Percentiles rank a stretch among this genome's conserved stretches.
phyloP scores from a whole-genome alignment of 2,797 vertebrate genomes.

The Pseudochirops corinnae region DNA sequence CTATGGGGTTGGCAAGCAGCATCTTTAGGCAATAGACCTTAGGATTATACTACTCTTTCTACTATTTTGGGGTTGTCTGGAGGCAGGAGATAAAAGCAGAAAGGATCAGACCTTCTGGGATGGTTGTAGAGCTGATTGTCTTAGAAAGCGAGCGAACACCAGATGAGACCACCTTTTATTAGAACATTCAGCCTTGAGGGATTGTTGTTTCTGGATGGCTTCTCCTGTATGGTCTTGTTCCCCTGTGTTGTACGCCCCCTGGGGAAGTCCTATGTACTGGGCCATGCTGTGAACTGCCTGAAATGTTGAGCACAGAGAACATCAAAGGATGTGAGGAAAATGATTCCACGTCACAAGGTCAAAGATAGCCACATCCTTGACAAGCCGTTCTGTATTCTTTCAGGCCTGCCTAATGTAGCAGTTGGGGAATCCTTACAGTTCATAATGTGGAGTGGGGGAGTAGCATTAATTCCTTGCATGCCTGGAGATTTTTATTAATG shows the following conservation, averaged over 20 bases:
- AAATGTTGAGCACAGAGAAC: neutral
- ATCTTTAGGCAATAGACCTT: neutral
- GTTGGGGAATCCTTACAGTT: neutral
- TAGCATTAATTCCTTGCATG: constrained; percentile 18
- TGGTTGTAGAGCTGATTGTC: neutral
- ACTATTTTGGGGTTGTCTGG: neutral
- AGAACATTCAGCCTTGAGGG: neutral
- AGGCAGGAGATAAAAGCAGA: neutral
- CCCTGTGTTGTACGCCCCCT: neutral
- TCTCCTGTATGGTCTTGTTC: neutral
- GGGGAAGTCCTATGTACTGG: neutral
- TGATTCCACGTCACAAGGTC: neutral
- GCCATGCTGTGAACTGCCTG: neutral
- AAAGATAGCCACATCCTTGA: neutral
- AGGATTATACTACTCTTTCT: neutral
- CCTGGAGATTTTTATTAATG: neutral
- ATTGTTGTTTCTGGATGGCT: neutral
- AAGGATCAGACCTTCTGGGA: neutral
- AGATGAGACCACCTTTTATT: constrained; percentile 4
- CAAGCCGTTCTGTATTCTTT: neutral
- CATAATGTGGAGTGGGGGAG: neutral
- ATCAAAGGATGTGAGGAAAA: neutral
- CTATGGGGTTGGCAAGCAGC: neutral
- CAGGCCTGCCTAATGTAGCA: neutral
- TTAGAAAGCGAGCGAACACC: neutral